A percentile compares a stretch with the other conserved stretches of the same genome.
These are phyloP conservation scores for Sicus ferrugineus DNA, from an alignment of 2,888 invertebrate genomes.

Conservation along the genomic window DNA sequence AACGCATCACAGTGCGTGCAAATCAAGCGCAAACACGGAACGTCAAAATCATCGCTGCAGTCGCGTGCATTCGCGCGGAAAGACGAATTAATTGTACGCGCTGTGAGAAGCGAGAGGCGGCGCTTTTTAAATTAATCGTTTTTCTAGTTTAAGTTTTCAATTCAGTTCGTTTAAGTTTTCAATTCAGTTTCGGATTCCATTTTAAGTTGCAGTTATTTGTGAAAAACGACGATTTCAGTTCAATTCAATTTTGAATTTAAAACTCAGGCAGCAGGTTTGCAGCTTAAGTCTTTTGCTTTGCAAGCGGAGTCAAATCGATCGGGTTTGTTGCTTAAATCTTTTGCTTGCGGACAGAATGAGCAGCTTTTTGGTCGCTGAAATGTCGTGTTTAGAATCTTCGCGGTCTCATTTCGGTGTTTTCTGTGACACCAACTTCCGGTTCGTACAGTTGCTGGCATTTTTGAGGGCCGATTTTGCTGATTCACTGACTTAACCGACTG, in stretches of 20 bases:
- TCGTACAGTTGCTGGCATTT: not conserved
- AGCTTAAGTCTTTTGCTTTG: too few relatives aligned
- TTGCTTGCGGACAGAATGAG: not conserved
- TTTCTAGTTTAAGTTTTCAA: too few relatives aligned
- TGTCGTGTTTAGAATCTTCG: not conserved
- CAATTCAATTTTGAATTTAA: too few relatives aligned
- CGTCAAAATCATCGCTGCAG: not conserved
- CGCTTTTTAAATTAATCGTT: too few relatives aligned
- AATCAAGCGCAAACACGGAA: not conserved
- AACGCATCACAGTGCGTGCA: not conserved
- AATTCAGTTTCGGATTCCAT: too few relatives aligned
- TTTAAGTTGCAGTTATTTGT: too few relatives aligned
- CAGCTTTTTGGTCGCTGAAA: not conserved
- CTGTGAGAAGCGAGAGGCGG: too few relatives aligned
- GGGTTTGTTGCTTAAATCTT: constrained; percentile 15
- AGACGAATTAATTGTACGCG: too few relatives aligned
- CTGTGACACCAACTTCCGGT: not conserved
- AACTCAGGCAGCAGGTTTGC: too few relatives aligned
- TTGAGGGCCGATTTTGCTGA: constrained; percentile 39
- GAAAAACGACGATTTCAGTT: too few relatives aligned
- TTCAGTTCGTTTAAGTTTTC: too few relatives aligned
- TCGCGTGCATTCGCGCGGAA: constrained; percentile 20
- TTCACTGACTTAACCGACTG: constrained; percentile 59
- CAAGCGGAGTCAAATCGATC: not conserved
- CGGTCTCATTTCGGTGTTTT: not conserved